A percentile compares a stretch with the other conserved stretches of the same genome.
These are phyloP conservation scores for Siniperca knerii DNA, from an alignment of 2,113 vertebrate species.

Conservation along the genomic window DNA sequence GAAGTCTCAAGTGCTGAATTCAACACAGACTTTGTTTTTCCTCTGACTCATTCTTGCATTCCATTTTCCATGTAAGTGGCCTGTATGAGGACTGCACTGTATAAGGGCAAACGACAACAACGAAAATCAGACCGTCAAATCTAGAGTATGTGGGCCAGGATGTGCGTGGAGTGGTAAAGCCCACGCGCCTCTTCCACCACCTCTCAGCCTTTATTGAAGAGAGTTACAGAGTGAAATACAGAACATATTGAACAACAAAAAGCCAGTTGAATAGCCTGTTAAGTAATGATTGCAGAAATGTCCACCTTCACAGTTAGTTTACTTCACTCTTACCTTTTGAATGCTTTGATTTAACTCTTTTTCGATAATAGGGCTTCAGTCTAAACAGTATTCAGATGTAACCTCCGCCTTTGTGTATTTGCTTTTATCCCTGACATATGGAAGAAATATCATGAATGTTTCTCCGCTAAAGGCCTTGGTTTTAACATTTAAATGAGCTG, in stretches of 20 bases:
- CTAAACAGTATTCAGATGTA: neutral
- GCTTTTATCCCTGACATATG: neutral
- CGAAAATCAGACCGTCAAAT: conserved; percentile 18
- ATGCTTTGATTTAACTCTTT: conserved; percentile 10
- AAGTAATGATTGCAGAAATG: neutral
- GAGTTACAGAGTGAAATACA: neutral
- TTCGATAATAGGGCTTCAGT: neutral
- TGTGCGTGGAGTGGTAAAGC: conserved; percentile 42
- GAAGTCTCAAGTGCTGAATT: neutral
- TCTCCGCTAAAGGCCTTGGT: conserved; percentile 34
- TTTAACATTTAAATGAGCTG: conserved; percentile 44
- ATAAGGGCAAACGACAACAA: conserved; percentile 37
- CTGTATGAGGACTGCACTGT: neutral
- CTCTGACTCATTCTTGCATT: neutral
- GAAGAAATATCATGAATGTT: conserved; percentile 5
- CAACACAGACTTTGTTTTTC: conserved; percentile 9
- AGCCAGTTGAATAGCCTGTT: neutral
- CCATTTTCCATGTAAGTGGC: neutral
- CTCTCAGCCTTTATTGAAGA: conserved; percentile 41
- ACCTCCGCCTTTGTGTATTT: conserved; percentile 9
- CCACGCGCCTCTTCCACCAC: conserved; percentile 43
- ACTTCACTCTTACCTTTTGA: neutral
- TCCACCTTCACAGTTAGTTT: conserved; percentile 19
- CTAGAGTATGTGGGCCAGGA: conserved; percentile 29
- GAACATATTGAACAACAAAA: conserved; percentile 12